Conservation (phyloP, 2,113 vertebrate species). For the Mormyrus iriodes region DNA sequence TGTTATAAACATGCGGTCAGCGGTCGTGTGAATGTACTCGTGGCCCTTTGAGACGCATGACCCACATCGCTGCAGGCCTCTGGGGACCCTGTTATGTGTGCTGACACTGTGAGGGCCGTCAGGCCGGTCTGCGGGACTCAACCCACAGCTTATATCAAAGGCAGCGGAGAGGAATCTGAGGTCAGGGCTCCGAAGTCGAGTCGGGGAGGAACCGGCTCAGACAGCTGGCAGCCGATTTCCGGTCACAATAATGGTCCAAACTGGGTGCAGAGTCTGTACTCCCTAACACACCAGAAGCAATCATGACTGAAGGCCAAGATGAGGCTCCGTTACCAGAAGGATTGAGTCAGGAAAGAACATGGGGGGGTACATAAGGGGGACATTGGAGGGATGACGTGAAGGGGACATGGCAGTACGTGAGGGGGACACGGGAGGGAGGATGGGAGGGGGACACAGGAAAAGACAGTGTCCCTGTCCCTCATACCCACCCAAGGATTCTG, state of each 20-base stretch:
- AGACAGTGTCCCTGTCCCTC: not conserved
- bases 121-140: not conserved
- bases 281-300: not conserved
- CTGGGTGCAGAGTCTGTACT: not conserved
- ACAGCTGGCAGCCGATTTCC: not conserved
- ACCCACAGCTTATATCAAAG: not conserved
- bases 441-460: not conserved
- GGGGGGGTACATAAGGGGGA: not conserved
- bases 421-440: too few species aligned
- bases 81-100: not conserved
- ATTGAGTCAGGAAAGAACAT: not conserved
- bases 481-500: not conserved
- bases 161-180: not conserved
- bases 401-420: too few species aligned
- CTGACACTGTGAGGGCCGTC: not conserved
- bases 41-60: not conserved
- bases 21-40: constrained; percentile 2
- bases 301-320: not conserved
- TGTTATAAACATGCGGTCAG: not conserved
- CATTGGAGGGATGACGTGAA: not conserved
- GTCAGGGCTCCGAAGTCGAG: not conserved
- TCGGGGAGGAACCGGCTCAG: not conserved
- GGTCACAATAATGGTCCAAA: not conserved
- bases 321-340: not conserved
- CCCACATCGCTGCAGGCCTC: not conserved